These are phyloP conservation scores for Sebastes trivittatus DNA, from an alignment of 2,797 vertebrate species.

Conservation along the genomic window DNA sequence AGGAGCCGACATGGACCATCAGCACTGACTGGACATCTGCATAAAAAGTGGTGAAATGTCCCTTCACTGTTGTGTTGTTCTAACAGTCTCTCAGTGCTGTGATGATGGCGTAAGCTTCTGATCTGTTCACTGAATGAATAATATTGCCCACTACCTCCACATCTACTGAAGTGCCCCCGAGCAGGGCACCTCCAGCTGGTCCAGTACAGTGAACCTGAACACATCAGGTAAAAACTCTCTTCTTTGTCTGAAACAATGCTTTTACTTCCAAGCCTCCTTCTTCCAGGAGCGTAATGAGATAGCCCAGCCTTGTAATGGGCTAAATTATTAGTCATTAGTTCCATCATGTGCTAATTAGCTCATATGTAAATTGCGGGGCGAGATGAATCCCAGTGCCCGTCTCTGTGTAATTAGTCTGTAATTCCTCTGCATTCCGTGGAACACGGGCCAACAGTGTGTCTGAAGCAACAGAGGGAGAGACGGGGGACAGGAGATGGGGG, in stretches of 20 bases:
- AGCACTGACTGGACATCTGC: no score
- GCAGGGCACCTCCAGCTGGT: not conserved
- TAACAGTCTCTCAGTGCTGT: not conserved
- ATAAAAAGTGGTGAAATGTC: not conserved
- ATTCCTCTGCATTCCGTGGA: conserved; percentile 73
- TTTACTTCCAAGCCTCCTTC: conserved; percentile 8
- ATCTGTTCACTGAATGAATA: not conserved
- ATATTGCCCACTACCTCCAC: not conserved
- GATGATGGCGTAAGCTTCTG: not conserved
- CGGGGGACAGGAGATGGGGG: conserved; percentile 38
- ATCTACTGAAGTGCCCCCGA: not conserved
- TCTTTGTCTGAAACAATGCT: not conserved
- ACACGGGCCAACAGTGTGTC: conserved; percentile 56
- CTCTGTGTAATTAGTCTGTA: conserved; percentile 82
- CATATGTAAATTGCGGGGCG: conserved; percentile 76
- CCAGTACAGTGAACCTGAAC: not conserved
- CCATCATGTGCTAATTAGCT: conserved; percentile 74
- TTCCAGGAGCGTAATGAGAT: conserved; percentile 40
- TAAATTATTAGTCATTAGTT: conserved; percentile 73
- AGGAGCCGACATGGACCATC: no score
- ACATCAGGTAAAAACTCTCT: not conserved
- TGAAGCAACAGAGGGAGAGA: conserved; percentile 56
- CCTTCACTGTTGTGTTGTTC: no score
- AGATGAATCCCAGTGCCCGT: conserved; percentile 74
- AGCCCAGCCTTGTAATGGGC: conserved; percentile 52